Percentiles rank a stretch among this genome's conserved stretches.
These are phyloP conservation scores for Xiphydria camelus DNA, from an alignment of 2,888 invertebrate genomes.

Conservation along the genomic window DNA sequence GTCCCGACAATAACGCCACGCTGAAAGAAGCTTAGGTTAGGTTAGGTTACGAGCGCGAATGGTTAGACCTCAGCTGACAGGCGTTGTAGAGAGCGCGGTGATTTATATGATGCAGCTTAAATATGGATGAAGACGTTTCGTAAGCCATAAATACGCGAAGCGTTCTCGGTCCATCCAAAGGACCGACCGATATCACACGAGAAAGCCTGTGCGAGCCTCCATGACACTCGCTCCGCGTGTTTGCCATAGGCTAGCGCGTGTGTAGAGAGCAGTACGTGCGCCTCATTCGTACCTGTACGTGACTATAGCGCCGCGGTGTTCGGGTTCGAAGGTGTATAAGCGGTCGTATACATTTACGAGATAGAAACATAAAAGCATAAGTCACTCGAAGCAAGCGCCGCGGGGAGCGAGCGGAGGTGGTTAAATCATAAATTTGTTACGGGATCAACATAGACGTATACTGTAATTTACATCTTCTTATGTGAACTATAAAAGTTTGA, in stretches of 20 bases:
- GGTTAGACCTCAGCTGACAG: conserved; percentile 19
- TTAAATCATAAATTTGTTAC: conserved; percentile 13
- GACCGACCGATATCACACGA: too few species aligned
- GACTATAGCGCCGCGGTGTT: too few species aligned
- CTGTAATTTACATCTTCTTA: conserved; percentile 41
- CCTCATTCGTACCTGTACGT: too few species aligned
- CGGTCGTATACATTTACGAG: conserved; percentile 8
- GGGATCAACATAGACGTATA: conserved; percentile 29
- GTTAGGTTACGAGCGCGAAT: conserved; percentile 8
- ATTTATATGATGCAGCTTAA: conserved; percentile 43
- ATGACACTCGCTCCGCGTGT: neutral
- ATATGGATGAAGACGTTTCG: conserved; percentile 47
- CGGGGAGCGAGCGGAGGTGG: conserved; percentile 29
- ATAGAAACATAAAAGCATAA: conserved; percentile 28
- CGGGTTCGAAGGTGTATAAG: too few species aligned
- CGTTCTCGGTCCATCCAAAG: neutral
- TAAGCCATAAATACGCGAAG: conserved; percentile 37
- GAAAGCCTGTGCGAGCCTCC: too few species aligned
- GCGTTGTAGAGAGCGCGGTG: conserved; percentile 32
- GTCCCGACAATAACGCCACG: neutral
- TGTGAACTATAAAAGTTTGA: conserved; percentile 12
- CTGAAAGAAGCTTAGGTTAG: neutral
- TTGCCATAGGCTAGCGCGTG: neutral
- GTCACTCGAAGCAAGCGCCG: conserved; percentile 30
- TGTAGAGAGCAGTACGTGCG: too few species aligned